Evolutionary conservation across 2,113 vertebrate genomes (phyloP).

Genomic region (Rhabdornis inornatus): DNA sequence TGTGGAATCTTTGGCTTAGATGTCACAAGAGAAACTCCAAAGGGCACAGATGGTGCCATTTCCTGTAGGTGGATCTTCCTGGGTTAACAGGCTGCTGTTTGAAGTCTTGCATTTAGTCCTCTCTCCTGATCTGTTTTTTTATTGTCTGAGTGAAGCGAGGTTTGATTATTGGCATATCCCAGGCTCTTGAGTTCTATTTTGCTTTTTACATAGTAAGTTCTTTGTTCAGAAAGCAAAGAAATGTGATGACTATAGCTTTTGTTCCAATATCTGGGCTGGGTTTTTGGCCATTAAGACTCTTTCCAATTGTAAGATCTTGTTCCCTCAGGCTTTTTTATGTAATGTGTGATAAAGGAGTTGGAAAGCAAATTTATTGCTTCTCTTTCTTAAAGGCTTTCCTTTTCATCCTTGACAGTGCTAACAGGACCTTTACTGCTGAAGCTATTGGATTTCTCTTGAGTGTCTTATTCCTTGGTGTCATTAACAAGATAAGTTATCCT

Average conservation of each 20-base stretch:
- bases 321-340: conserved; percentile 30
- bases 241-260: conserved; percentile 54
- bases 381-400: conserved; percentile 38
- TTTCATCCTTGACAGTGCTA: conserved; percentile 14
- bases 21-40: neutral
- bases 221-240: conserved; percentile 46
- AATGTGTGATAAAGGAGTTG: conserved; percentile 40
- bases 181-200: neutral
- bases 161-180: neutral
- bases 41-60: neutral
- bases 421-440: neutral
- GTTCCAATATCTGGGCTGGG: conserved; percentile 10
- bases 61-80: neutral
- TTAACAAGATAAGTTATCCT: conserved; percentile 42
- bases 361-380: conserved; percentile 37
- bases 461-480: neutral
- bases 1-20: neutral
- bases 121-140: neutral
- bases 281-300: conserved; percentile 5
- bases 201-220: conserved; percentile 19
- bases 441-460: conserved; percentile 17
- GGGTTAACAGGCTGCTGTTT: neutral
- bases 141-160: neutral
- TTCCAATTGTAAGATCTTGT: conserved; percentile 48
- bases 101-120: neutral